Conservation (phyloP, 2,797 vertebrate genomes). For the Scolopax bukidnonensis region DNA sequence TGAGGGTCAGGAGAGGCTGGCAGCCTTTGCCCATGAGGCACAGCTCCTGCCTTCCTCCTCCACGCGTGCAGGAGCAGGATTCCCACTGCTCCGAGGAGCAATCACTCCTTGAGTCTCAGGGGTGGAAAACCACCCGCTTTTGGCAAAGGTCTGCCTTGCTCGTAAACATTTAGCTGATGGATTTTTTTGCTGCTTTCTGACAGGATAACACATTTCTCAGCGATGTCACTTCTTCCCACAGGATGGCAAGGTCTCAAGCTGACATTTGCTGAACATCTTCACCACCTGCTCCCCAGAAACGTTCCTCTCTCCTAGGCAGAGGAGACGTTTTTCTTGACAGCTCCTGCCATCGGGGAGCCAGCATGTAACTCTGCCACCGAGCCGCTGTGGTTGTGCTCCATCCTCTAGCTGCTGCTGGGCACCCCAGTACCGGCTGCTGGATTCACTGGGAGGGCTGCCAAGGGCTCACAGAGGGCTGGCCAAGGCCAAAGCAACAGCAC, state of each 20-base stretch:
- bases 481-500: not conserved
- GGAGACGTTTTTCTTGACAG: not conserved
- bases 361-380: not conserved
- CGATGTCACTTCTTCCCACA: constrained; percentile 48
- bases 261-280: constrained; percentile 53
- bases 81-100: not conserved
- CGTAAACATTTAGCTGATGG: not conserved
- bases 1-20: not conserved
- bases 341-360: not conserved
- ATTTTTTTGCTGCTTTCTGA: constrained; percentile 11
- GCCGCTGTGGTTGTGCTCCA: fast-evolving
- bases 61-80: fast-evolving
- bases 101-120: not conserved
- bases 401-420: not conserved
- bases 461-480: not conserved
- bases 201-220: constrained; percentile 28
- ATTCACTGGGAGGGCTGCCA: fast-evolving
- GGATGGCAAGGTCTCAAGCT: constrained; percentile 56
- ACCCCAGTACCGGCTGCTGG: not conserved
- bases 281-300: constrained; percentile 43
- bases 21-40: not conserved
- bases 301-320: not conserved
- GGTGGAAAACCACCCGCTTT: not conserved
- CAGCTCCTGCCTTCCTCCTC: not conserved
- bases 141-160: constrained; percentile 19